phyloP scores from a whole-genome alignment of 2,888 invertebrate species.

The Subacronicta megacephala region DNA sequence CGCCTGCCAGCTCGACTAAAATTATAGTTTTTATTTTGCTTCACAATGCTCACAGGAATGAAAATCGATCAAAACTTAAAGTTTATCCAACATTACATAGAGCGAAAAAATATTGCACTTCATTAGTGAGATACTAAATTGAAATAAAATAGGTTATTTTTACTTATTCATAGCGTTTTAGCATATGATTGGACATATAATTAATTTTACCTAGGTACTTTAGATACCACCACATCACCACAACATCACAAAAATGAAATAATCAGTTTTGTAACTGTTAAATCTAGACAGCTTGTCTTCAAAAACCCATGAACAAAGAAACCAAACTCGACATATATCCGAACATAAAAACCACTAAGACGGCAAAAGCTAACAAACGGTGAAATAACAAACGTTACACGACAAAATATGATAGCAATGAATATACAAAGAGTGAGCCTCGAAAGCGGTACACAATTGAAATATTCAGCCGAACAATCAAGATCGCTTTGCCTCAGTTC shows the following conservation, averaged over 20 bases:
- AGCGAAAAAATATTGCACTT: slow-evolving; percentile 2
- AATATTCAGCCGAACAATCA: slow-evolving; percentile 74
- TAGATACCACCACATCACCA: too few relatives aligned
- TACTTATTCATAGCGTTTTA: too few relatives aligned
- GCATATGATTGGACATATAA: too few relatives aligned
- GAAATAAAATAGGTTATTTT: too few relatives aligned
- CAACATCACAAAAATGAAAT: too few relatives aligned
- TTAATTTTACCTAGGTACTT: too few relatives aligned
- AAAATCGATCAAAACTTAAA: slow-evolving; percentile 58
- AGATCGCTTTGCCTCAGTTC: slow-evolving; percentile 69
- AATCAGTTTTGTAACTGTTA: too few relatives aligned
- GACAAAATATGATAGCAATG: slow-evolving; percentile 63
- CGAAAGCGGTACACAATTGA: slow-evolving; percentile 72
- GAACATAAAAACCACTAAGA: slow-evolving; percentile 47
- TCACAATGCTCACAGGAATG: slow-evolving; percentile 59
- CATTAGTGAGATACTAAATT: slow-evolving; percentile 3
- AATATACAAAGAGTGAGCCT: slow-evolving; percentile 61
- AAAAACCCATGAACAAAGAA: slow-evolving; percentile 3
- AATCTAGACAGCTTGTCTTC: not conserved
- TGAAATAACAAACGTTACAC: slow-evolving; percentile 61
- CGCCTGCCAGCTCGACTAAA: slow-evolving; percentile 54
- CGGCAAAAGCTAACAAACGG: slow-evolving; percentile 57
- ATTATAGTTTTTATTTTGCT: slow-evolving; percentile 58
- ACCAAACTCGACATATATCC: slow-evolving; percentile 24
- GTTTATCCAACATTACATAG: slow-evolving; percentile 8